phyloP scores from a whole-genome alignment of 2,888 invertebrate genomes.

The Deroplatys truncata region DNA sequence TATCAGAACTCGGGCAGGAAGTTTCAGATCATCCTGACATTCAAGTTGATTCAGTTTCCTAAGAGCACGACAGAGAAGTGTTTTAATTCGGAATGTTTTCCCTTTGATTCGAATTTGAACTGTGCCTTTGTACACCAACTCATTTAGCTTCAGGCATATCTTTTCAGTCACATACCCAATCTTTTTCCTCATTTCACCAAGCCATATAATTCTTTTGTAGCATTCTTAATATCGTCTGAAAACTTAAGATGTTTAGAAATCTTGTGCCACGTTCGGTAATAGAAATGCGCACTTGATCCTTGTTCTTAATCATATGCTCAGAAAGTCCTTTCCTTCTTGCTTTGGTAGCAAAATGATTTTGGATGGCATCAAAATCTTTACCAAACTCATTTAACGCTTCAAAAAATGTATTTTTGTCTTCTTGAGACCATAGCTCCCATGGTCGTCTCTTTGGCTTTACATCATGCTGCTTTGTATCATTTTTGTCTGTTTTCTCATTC shows the following conservation, averaged over 20 bases:
- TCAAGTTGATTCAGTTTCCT: constrained; percentile 82
- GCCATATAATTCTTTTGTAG: constrained; percentile 87
- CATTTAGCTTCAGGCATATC: constrained; percentile 77
- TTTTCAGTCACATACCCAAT: constrained; percentile 71
- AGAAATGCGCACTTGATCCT: constrained; percentile 95
- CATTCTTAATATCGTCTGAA: constrained; percentile 83
- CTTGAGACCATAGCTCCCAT: constrained; percentile 79
- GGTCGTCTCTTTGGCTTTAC: constrained; percentile 47
- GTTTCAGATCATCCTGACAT: constrained; percentile 60
- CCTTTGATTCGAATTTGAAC: constrained; percentile 79
- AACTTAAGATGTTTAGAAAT: constrained; percentile 85
- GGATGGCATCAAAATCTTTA: constrained; percentile 92
- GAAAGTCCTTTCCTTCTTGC: constrained; percentile 75
- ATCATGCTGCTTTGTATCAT: constrained; percentile 14
- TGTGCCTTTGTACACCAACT: constrained; percentile 75
- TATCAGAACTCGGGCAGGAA: constrained; percentile 74
- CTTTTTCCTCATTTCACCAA: constrained; percentile 88
- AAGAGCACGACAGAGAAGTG: constrained; percentile 88
- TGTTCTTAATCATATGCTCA: constrained; percentile 67
- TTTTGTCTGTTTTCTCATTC: constrained; percentile 7
- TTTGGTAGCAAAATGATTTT: constrained; percentile 77
- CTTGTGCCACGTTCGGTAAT: constrained; percentile 93
- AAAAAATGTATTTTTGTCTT: constrained; percentile 89
- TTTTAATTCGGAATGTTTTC: constrained; percentile 80
- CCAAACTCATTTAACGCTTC: constrained; percentile 93